Percentiles rank a stretch among this genome's conserved stretches.
Conservation (phyloP, 1,140 invertebrate genomes). For the Listronotus oregonensis region DNA sequence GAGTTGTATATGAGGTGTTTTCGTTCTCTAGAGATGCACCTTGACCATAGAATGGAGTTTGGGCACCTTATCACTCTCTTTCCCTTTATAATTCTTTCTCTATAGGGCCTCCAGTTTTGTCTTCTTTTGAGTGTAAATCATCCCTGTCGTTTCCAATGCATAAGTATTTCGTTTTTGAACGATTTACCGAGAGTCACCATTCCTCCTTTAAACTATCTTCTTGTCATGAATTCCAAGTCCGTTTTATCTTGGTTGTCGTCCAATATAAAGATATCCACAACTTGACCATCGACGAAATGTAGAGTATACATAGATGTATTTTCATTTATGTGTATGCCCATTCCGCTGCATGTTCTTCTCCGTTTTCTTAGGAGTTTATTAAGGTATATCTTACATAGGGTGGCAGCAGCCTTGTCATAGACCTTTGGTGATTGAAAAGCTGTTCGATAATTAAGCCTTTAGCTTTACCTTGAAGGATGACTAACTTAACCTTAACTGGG, state of each 20-base stretch:
- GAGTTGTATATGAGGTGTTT: too few relatives aligned
- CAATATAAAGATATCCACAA: too few relatives aligned
- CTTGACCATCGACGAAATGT: conserved; percentile 11
- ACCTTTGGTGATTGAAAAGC: conserved; percentile 4
- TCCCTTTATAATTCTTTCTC: too few relatives aligned
- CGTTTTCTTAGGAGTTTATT: neutral
- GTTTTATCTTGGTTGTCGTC: neutral
- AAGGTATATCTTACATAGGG: conserved; percentile 7
- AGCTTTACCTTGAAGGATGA: neutral
- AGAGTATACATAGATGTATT: conserved; percentile 7
- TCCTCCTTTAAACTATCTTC: neutral
- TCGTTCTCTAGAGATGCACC: too few relatives aligned
- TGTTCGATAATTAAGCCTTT: neutral
- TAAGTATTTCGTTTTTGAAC: too few relatives aligned
- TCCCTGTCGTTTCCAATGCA: too few relatives aligned
- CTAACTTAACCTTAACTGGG: neutral
- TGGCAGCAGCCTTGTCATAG: conserved; percentile 6
- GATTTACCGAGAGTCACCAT: too few relatives aligned
- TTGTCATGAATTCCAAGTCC: conserved; percentile 12
- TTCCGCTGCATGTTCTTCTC: conserved; percentile 4
- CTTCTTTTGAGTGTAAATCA: too few relatives aligned
- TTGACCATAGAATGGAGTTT: too few relatives aligned
- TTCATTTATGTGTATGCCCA: conserved; percentile 7
- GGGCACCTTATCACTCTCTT: too few relatives aligned
- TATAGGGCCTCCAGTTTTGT: too few relatives aligned